Evolutionary conservation across 2,888 invertebrate species (phyloP).

Genomic region (Caenorhabditis auriculariae): DNA sequence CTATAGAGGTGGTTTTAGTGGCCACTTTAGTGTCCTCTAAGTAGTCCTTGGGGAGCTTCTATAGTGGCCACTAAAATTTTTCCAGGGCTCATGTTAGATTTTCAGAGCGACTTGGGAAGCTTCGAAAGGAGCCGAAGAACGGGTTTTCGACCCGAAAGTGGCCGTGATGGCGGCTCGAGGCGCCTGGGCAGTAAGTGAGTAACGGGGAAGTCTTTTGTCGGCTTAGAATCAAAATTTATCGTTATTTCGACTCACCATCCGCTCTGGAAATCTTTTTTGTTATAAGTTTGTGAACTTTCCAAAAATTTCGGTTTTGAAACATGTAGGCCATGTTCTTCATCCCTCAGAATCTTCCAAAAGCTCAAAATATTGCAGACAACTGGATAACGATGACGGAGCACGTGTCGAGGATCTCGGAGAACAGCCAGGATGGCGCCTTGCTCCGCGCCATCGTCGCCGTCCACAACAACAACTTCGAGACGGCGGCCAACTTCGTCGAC

Average conservation of each 20-base stretch:
- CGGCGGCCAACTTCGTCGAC: conserved; percentile 76
- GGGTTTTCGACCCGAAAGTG: conserved; percentile 68
- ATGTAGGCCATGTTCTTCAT: neutral
- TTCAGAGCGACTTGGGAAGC: conserved; percentile 4
- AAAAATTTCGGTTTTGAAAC: neutral
- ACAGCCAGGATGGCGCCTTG: conserved; percentile 92
- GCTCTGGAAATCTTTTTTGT: no score
- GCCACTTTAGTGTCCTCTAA: no score
- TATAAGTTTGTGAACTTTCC: neutral
- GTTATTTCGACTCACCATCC: neutral
- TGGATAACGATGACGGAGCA: conserved; percentile 93
- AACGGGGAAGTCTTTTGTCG: no score
- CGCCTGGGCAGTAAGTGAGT: conserved; percentile 82
- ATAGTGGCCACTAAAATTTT: no score
- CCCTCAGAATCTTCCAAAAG: neutral
- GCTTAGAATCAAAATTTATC: neutral
- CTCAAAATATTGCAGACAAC: conserved; percentile 69
- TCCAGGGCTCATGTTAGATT: conserved; percentile 1
- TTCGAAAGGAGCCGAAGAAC: neutral
- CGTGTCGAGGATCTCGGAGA: conserved; percentile 77
- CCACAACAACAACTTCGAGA: conserved; percentile 69
- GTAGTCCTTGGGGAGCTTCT: no score
- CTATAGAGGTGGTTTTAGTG: no score
- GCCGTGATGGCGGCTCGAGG: conserved; percentile 86
- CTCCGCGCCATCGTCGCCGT: conserved; percentile 89